Base-by-base conservation (phyloP, 2,888 invertebrate genomes). In the Eubasilissa splendida region DNA sequence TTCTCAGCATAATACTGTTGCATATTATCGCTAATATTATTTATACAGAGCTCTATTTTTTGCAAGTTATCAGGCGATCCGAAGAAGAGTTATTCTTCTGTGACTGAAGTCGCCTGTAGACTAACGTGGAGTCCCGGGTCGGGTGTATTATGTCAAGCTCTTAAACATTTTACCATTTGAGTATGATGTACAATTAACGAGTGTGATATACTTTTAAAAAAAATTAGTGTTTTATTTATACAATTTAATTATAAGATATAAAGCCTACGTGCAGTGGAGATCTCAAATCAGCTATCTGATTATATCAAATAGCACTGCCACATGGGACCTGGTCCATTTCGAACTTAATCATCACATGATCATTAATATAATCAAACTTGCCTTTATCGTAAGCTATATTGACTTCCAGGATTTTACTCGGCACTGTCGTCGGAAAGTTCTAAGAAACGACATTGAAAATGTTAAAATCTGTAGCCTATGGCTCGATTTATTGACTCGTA, bases 201-300 rank as follows among this genome's bases (percentile, higher is more conserved):
- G 79, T 81, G 83, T 83, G 83, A 83, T 83, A 83, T 83, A 77
- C 81, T 83, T 82, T 82, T 80, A 77, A 81, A 80, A 59, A 78
- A 82, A 80, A 77, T 76, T 82, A 82, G 77, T 79, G 75, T 80
- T 83, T 80, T 82, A 83, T 83, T 83, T 83, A 82, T 80, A 83
- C 79, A 76, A 80, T 54, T 77, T 65, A 59, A 82, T 79, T 79
- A 79, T 83, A 77, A 80, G 77, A 82, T 80, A 77, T 79, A 76
- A 77, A 73, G 65, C 71, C 53, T 59, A 63, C 66, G 9, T 9
- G 60, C 42, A 60, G 76, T 74, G 73, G 71, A 71, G 80, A 80
- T 80, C 80, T 80, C 80, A 80, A 74, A 76, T 79, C 75, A 68
- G 75, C 22, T 33, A 52, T 68, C 71, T 71, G 73, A 80, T 76